A percentile compares a stretch with the other conserved stretches of the same genome.
These are phyloP conservation scores for mouse (Mus musculus) DNA, from an alignment of 2,113 vertebrate species.

Conservation along the genomic window GRCm39 chr6:4358001-4358500, in stretches of 20 bases:
- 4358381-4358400: not conserved
- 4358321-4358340: not conserved
- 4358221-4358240: not conserved
- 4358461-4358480: not conserved
- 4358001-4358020: not conserved
- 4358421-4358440: not conserved
- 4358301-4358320: not conserved
- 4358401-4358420: not conserved
- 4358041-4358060: not conserved
- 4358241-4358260: constrained; percentile 1
- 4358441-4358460: not conserved
- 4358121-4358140: not conserved
- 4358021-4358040: too few relatives aligned
- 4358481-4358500: not conserved
- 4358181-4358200: not conserved
- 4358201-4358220: not conserved
- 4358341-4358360: not conserved
- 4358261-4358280: constrained; percentile 21
- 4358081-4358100: not conserved
- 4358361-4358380: not conserved
- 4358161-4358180: not conserved
- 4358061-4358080: not conserved
- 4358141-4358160: not conserved
- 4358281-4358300: not conserved
- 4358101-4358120: not conserved